Conservation (phyloP, 2,797 vertebrate genomes). For the Sylvia borin region DNA sequence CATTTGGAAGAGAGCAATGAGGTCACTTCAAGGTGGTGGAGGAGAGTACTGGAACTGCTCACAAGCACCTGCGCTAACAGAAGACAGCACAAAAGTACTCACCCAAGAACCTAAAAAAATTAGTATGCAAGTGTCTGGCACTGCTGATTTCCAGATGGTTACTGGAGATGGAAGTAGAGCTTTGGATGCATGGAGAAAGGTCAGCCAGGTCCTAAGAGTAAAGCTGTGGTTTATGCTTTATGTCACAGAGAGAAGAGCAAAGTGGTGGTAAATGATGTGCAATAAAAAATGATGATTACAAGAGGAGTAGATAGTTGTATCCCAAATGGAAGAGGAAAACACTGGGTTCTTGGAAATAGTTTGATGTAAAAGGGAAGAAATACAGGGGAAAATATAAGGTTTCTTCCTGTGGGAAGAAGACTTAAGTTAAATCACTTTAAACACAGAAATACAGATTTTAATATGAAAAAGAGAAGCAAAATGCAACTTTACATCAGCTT, state of each 20-base stretch:
- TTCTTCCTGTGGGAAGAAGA: neutral
- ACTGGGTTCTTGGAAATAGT: neutral
- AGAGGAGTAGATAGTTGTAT: neutral
- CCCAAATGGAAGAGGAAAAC: neutral
- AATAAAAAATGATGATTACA: neutral
- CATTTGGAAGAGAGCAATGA: neutral
- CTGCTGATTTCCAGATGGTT: neutral
- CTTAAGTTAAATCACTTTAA: neutral
- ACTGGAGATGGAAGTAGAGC: neutral
- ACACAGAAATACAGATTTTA: neutral
- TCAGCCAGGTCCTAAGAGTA: neutral
- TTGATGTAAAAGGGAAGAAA: neutral
- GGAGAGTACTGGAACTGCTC: neutral
- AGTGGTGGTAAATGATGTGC: neutral
- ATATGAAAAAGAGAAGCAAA: neutral
- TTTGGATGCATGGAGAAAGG: neutral
- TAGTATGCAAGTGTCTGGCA: neutral
- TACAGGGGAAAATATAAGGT: rapidly evolving
- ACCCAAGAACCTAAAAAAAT: neutral
- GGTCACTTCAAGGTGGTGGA: neutral
- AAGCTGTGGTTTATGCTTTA: neutral
- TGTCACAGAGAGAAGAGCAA: neutral
- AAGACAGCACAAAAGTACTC: neutral
- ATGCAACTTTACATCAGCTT: neutral
- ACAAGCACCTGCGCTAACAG: neutral